Base-by-base conservation (phyloP, 2,797 vertebrate species). In the Malacoraja senta region DNA sequence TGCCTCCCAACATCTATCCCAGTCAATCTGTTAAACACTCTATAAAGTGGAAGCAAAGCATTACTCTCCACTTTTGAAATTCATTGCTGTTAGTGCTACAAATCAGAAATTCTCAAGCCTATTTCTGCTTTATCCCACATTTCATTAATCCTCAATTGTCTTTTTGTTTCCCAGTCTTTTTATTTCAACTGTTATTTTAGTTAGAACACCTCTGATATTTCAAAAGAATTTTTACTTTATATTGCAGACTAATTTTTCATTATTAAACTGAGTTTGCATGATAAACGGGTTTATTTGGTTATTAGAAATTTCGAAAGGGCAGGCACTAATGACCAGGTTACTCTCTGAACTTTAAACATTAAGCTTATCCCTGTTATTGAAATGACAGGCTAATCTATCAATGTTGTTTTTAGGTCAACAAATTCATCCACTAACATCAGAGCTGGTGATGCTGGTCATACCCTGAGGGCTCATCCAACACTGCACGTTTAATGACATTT, bases 371-470 rank as follows among this genome's bases (percentile, higher is more conserved):
- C 90, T 26, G 29, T 65, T 68, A 88, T 76, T 92, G 71, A 53
- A 92, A 76, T 53, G 24, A 92, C 38, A 91, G 9, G 26, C 38
- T 53, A 91, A 91, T 91, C 10, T 26, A 44, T 74, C 13, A n/a
- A 76, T 53, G 90, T 38, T 76, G 35, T 74, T 44, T 72, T 92
- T 92, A 92, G 84, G 61, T 88, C 84, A 74, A 92, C 81, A 84
- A 21, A 61, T 26, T 21, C 6, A 35, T 35, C 15, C 17, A 3
- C 77, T 17, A 78, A 84, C 21, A 92, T 9, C 53, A 8, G 71
- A 92, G 53, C 38, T 71, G 32, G 35, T 12, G 32, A 19, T 44
- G 32, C 35, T 29, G 26, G 21, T 24, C 19, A 3, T 29, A 24
- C 71, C 68, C 38, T 76, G 38, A 38, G 32, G 13, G 38, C 29